Base-by-base conservation (phyloP, 2,888 invertebrate species). In the Carcina quercana region DNA sequence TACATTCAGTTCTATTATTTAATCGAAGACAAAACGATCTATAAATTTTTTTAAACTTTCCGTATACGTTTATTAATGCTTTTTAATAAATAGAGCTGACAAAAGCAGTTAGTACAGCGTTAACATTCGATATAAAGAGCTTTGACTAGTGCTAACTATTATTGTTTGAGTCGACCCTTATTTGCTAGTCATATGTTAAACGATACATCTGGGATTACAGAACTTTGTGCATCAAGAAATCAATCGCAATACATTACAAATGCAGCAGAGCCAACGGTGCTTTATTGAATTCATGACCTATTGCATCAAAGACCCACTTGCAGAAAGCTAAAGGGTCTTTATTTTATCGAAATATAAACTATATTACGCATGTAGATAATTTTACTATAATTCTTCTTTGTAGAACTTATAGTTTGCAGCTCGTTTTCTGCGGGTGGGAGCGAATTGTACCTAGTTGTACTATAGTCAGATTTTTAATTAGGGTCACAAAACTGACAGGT, bases 1-100 rank as follows among this genome's bases (percentile, higher is more conserved):
- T 76, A 61, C 73, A 74, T 73, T 66, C 56, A 65, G 63, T 69
- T 63, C 59, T 59, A 60, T 52, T 64, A 53, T 63, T 65, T 60
- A 53, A 46, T 48, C 50, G 24, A 19, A 25, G 13, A 13, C 20
- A 26, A 21, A 41, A 56, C n/a, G 32, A 32, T 34, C 37, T 32
- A 19, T 36, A 15, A 26, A 42, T 30, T 39, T 34, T 26, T 53
- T 64, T 62, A 47, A 41, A 40, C 50, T 61, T 55, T 65, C 61
- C 59, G 53, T 60, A 55, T 60, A 52, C 62, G 59, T 67, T 70
- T 71, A 68, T 61, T 67, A 65, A 74, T 61, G 69, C 79, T 79
- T 79, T 69, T 75, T 62, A 67, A 59, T 53, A 53, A 63, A 71
- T 82, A 82, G 78, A 64, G 62, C 64, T 78, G 79, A 75, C 78